Evolutionary conservation across 2,113 vertebrate genomes (phyloP), one percentile per base, ranked within the genome.

Genomic region (Ornithorhynchus anatinus): DNA sequence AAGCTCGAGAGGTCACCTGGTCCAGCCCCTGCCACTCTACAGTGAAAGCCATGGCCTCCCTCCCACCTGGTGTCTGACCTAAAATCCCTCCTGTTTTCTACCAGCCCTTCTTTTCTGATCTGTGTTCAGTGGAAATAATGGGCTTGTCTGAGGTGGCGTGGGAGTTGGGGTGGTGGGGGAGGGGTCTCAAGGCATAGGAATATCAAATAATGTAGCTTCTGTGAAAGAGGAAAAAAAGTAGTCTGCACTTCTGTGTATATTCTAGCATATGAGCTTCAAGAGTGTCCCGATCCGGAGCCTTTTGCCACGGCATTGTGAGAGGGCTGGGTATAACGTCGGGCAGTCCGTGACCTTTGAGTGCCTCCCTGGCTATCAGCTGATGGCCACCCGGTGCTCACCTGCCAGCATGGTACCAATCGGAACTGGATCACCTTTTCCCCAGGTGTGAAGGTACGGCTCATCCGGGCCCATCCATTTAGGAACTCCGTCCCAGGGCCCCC

Each of bases 281-380:
- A 98, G 8, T 99, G 98, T 53, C 96, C 95, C 0, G 97, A 99
- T 82, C 97, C 98, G 1, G 97, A 98, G 44, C 96, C 97, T 5
- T 99, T 99, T 85, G 94, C 85, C 4, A 96, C 2, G 98, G 98
- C 0, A 91, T 96, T 7, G 97, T 99, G 10, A 93, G 96, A 62
- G 98, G n/a, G 96, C 97, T 0, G 98, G 97, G 23, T 99, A 92
- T 89, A 98, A 97, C 4, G 98, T 99, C 2, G 98, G 98, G 32
- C 97, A 99, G 72, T 99, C 98, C 23, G 97, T 99, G 88, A 98
- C 98, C 42, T 99, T 99, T 0, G 97, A 99, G 87, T 99, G 98
- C 60, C 91, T 96, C 44, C 94, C 96, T 1, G 98, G 98, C 11
- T 99, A 95, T 88, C 96, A 95, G 3, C 92, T 99, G 4, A 91